Evolutionary conservation across 2,113 vertebrate species (phyloP).

Genomic region (Mastomys natalensis): DNA sequence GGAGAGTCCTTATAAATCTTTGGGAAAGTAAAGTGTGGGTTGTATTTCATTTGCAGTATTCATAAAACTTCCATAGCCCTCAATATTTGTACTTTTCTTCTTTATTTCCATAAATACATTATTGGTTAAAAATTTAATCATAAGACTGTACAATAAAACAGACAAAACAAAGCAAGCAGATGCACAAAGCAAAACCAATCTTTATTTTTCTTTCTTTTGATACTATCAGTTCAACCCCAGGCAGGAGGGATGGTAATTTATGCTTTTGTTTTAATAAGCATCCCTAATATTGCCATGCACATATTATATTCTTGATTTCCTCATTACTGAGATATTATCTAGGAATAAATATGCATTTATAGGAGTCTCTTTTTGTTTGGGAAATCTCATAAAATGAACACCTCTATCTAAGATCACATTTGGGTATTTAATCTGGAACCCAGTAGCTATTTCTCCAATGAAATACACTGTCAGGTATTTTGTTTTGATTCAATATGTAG

Average conservation of each 20-base stretch:
- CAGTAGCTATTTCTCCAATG: not conserved
- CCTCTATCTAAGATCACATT: slow-evolving; percentile 9
- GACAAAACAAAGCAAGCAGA: slow-evolving; percentile 43
- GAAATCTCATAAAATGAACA: slow-evolving; percentile 2
- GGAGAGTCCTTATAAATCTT: slow-evolving; percentile 44
- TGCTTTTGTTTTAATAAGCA: slow-evolving; percentile 30
- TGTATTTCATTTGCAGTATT: slow-evolving; percentile 46
- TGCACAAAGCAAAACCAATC: not conserved
- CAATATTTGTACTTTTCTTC: slow-evolving; percentile 52
- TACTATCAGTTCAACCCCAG: slow-evolving; percentile 34
- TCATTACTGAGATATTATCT: not conserved
- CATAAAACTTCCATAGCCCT: slow-evolving; percentile 67
- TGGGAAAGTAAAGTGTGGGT: slow-evolving; percentile 56
- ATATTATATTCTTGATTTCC: not conserved
- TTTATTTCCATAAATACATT: slow-evolving; percentile 49
- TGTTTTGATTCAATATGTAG: not conserved
- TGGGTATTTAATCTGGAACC: not conserved
- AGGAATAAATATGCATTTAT: slow-evolving; percentile 35
- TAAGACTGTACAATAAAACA: not conserved
- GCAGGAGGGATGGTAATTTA: slow-evolving; percentile 32
- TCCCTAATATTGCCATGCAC: not conserved
- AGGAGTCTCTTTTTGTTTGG: not conserved
- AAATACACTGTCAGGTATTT: not conserved
- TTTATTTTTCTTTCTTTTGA: not conserved
- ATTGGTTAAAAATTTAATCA: slow-evolving; percentile 60